These are phyloP conservation scores for Zophobas atratus DNA, from an alignment of 1,140 invertebrate genomes.

Conservation along the genomic window DNA sequence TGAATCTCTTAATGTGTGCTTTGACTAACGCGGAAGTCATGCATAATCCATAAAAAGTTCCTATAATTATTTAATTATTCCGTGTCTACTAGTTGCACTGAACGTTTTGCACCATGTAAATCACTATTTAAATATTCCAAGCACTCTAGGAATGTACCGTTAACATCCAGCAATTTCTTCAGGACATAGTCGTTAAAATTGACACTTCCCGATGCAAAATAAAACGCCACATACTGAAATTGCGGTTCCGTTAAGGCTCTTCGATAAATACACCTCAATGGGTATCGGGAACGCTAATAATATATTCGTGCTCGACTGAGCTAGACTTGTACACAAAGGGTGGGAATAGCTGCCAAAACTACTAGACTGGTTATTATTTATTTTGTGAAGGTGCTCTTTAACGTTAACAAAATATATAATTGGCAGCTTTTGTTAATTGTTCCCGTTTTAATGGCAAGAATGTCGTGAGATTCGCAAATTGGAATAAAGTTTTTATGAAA, in stretches of 20 bases:
- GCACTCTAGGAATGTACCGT: conserved; percentile 41
- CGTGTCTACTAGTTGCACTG: conserved; percentile 31
- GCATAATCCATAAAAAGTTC: conserved; percentile 21
- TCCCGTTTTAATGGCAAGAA: no score
- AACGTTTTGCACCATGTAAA: conserved; percentile 30
- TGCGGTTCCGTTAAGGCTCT: conserved; percentile 15
- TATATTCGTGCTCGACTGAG: neutral
- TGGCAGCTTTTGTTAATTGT: neutral
- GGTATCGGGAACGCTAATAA: conserved; percentile 7
- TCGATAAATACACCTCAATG: conserved; percentile 11
- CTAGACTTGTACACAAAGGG: conserved; percentile 5
- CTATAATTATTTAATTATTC: conserved; percentile 44
- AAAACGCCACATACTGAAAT: conserved; percentile 37
- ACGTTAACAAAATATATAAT: neutral
- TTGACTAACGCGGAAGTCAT: conserved; percentile 43
- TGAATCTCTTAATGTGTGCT: conserved; percentile 33
- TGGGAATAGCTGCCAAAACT: neutral
- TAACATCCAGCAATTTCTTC: conserved; percentile 48
- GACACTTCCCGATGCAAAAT: conserved; percentile 48
- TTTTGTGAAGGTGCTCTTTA: no score
- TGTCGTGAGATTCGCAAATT: no score
- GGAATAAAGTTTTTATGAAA: no score
- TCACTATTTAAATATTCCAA: conserved; percentile 39
- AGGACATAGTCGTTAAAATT: conserved; percentile 48
- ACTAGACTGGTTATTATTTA: neutral